Percentiles rank a stretch among this genome's conserved stretches.
Conservation (phyloP, 35 echinoderm and acorn worm species). For the Heliocidaris erythrogramma region DNA sequence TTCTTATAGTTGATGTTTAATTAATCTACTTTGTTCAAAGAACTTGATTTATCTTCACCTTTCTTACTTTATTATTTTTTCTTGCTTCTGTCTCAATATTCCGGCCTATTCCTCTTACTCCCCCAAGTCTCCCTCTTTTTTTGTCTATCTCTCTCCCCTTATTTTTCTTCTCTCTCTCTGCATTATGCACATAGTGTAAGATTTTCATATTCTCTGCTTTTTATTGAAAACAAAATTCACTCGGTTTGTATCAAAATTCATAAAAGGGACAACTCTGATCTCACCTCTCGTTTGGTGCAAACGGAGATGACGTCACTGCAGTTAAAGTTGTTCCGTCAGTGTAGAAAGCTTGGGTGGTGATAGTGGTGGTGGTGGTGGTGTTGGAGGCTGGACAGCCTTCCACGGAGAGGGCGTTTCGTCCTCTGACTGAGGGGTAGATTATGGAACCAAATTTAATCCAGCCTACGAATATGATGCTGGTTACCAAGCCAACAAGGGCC, state of each 20-base stretch:
- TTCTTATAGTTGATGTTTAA: not conserved
- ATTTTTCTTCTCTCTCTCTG: no score
- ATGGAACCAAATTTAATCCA: slow-evolving; percentile 23
- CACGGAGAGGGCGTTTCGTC: slow-evolving; percentile 22
- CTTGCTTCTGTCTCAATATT: no score
- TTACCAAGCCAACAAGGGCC: not conserved
- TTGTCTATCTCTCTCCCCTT: no score
- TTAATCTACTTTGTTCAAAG: not conserved
- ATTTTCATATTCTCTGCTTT: no score
- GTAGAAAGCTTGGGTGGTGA: not conserved
- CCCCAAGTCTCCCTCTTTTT: no score
- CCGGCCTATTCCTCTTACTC: no score
- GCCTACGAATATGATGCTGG: not conserved
- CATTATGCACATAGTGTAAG: no score
- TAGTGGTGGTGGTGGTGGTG: not conserved
- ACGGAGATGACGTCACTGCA: not conserved
- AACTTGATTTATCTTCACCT: no score
- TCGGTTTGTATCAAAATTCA: not conserved
- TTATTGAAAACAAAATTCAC: not conserved
- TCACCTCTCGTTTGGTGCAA: not conserved
- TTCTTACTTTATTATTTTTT: no score
- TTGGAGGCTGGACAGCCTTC: slow-evolving; percentile 21
- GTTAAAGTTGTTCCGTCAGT: not conserved
- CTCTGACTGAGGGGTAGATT: slow-evolving; percentile 1
- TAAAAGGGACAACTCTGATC: not conserved